Conservation (phyloP, 1,140 invertebrate species). For the Orussus abietinus region DNA sequence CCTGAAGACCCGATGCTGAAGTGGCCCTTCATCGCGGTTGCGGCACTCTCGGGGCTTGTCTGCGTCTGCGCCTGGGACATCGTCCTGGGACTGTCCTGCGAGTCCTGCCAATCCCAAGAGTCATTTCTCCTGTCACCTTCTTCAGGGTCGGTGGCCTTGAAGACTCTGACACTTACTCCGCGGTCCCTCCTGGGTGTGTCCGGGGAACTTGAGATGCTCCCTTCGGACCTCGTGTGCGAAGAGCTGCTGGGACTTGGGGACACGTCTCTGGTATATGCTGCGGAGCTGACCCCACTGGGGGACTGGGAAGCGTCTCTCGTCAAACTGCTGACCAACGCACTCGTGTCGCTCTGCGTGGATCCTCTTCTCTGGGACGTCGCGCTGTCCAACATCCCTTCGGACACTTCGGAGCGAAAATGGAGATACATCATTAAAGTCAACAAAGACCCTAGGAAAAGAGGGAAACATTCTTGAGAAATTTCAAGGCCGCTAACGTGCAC, state of each 20-base stretch:
- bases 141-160: too few relatives aligned
- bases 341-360: constrained; percentile 64
- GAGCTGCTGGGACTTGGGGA: constrained; percentile 62
- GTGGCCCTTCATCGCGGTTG: constrained; percentile 54
- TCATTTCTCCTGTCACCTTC: constrained; percentile 27
- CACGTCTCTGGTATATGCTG: constrained; percentile 56
- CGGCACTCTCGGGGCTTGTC: constrained; percentile 66
- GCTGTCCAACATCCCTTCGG: constrained; percentile 48
- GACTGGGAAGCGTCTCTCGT: constrained; percentile 60
- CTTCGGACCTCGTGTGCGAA: constrained; percentile 55
- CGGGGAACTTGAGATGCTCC: constrained; percentile 50
- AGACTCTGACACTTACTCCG: constrained; percentile 33
- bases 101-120: constrained; percentile 32
- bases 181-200: constrained; percentile 50
- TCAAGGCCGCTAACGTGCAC: too few relatives aligned
- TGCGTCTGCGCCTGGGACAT: constrained; percentile 72
- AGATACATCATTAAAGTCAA: constrained; percentile 5
- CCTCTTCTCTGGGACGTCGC: constrained; percentile 52
- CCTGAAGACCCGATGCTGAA: constrained; percentile 60
- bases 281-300: constrained; percentile 50
- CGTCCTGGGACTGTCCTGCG: constrained; percentile 47
- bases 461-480: too few relatives aligned
- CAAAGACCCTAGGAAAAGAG: too few relatives aligned
- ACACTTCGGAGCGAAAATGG: constrained; percentile 35
- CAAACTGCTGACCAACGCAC: constrained; percentile 62